Evolutionary conservation across 2,888 invertebrate species (phyloP).

Genomic region (Imbricaverruca yamaguchii): DNA sequence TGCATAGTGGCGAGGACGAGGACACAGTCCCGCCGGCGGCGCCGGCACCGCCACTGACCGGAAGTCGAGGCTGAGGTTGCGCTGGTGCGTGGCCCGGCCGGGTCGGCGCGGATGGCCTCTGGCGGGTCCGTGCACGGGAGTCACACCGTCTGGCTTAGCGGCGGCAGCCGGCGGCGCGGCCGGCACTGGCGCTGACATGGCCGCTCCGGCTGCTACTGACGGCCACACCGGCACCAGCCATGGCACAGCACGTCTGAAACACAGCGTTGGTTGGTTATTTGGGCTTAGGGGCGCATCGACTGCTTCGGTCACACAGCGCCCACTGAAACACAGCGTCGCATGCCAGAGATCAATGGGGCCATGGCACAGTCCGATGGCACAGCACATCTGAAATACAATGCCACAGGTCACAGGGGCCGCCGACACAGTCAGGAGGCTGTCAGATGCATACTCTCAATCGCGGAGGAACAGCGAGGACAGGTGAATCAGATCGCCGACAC

Average conservation of each 20-base stretch:
- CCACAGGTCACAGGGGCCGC: background rate
- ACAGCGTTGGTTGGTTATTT: too few species aligned
- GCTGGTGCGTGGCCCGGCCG: slow-evolving; percentile 57
- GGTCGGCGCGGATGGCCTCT: background rate
- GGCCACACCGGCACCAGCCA: background rate
- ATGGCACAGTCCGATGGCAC: background rate
- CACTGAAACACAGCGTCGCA: background rate
- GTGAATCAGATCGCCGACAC: background rate
- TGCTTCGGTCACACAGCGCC: background rate
- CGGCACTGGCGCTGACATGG: background rate
- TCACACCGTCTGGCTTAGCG: background rate
- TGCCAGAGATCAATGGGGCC: background rate
- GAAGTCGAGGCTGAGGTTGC: slow-evolving; percentile 82
- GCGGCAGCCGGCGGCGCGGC: background rate
- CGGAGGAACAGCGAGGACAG: background rate
- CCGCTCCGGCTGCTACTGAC: background rate
- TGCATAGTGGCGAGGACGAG: too few species aligned
- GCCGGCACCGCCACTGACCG: slow-evolving; percentile 57
- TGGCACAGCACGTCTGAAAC: background rate
- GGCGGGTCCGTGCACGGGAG: background rate
- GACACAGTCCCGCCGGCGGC: too few species aligned
- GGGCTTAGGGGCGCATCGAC: too few species aligned
- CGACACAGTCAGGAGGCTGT: background rate
- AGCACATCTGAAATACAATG: background rate
- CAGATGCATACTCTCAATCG: background rate